Percentiles rank a stretch among this genome's conserved stretches.
These are phyloP conservation scores for Mercenaria mercenaria DNA, from an alignment of 1,140 invertebrate genomes.

Conservation along the genomic window DNA sequence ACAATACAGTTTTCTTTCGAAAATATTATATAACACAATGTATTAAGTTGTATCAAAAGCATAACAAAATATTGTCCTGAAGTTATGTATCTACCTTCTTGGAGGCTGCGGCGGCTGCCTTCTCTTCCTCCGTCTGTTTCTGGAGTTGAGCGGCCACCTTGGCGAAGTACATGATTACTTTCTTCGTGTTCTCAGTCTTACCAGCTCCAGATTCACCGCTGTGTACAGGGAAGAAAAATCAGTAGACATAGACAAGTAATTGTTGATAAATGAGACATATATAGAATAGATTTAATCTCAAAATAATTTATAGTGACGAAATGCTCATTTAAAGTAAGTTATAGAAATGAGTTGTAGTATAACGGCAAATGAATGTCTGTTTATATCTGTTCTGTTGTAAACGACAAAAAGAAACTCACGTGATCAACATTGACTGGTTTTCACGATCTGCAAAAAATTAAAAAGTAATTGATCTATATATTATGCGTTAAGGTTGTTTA, in stretches of 20 bases:
- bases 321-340: too few relatives aligned
- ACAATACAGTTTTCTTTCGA: not conserved
- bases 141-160: slow-evolving; percentile 92
- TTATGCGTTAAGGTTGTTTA: too few relatives aligned
- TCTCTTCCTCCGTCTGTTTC: slow-evolving; percentile 74
- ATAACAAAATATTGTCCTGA: too few relatives aligned
- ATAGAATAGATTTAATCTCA: too few relatives aligned
- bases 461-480: too few relatives aligned
- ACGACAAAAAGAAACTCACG: slow-evolving; percentile 89
- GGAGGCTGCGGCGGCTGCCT: slow-evolving; percentile 43
- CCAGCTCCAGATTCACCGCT: slow-evolving; percentile 99
- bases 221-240: not conserved
- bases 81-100: too few relatives aligned
- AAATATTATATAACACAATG: not conserved
- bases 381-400: too few relatives aligned
- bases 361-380: too few relatives aligned
- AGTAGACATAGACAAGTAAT: too few relatives aligned
- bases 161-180: slow-evolving; percentile 99
- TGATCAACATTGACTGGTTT: slow-evolving; percentile 83
- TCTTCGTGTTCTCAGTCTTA: slow-evolving; percentile 99
- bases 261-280: too few relatives aligned
- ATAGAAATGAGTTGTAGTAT: too few relatives aligned
- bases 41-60: not conserved
- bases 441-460: slow-evolving; percentile 76
- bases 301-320: too few relatives aligned